Base-by-base conservation (phyloP, 2,797 vertebrate species). In the Kryptopterus vitreolus region DNA sequence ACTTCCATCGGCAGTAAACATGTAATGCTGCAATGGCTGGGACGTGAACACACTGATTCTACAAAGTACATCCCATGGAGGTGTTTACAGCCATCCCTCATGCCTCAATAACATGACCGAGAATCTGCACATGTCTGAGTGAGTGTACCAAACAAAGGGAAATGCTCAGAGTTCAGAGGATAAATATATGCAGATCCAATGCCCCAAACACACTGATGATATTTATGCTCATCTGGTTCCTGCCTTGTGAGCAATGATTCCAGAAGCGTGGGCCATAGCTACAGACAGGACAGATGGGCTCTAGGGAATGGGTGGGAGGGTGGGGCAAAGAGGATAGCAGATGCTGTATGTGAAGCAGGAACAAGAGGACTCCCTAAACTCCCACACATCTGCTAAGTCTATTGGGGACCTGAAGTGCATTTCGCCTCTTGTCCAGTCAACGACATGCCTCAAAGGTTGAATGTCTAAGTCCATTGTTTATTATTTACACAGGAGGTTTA, bases 351-450 rank as follows among this genome's bases (percentile, higher is more conserved):
- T 79, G 77, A 82, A 80, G 84, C 55, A 59, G 35, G 35, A 59
- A 57, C 72, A 75, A 12, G 82, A 74, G 61, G 73, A 22, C 58
- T 53, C 58, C 82, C 86, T 86, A 88, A 89, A 90, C 88, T 85
- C 85, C 59, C 52, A 53, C 63, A 87, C 91, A 91, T 92, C 89
- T 92, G 91, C 87, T 81, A 79, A 87, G 88, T 74, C 81, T 86
- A 91, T 92, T 79, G 82, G 83, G 84, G 81, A 85, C 81, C 81
- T 81, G 61, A 29, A 52, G 77, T 88, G 59, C 83, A 83, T 70
- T 50, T 29, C 3, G 15, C 82, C 85, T 85, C 84, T 87, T 78
- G 84, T 86, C 70, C 83, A 72, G 57, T 68, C 79, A 22, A 35
- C 31, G 52, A 72, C 52, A 35, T 81, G 88, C 84, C 70, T 55